Evolutionary conservation across 2,113 vertebrate genomes (phyloP).

Genomic region (Melanostigma gelatinosum): DNA sequence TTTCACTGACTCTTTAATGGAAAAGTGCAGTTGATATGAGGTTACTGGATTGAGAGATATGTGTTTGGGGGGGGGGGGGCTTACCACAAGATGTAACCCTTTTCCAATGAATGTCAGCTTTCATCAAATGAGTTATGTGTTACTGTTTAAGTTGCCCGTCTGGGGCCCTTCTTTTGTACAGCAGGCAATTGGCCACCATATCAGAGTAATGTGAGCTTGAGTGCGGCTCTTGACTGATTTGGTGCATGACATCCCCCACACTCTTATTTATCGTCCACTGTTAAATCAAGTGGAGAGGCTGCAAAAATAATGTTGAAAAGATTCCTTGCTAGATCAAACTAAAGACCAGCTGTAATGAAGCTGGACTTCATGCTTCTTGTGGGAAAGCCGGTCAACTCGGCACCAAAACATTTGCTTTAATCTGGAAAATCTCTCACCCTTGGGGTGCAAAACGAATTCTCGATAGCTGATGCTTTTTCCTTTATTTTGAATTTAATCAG

Average conservation of each 20-base stretch:
- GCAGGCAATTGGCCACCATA: conserved; percentile 44
- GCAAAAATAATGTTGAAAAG: conserved; percentile 55
- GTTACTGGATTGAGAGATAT: conserved; percentile 45
- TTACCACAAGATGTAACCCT: conserved; percentile 44
- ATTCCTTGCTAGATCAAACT: conserved; percentile 50
- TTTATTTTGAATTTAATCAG: conserved; percentile 40
- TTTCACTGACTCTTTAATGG: conserved; percentile 22
- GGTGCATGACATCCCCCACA: conserved; percentile 40
- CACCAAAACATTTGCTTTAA: conserved; percentile 34
- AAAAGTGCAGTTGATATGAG: conserved; percentile 57
- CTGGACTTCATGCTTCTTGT: conserved; percentile 27
- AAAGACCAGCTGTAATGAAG: conserved; percentile 54
- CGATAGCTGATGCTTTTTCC: conserved; percentile 22
- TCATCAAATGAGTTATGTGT: conserved; percentile 54
- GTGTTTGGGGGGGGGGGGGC: conserved; percentile 17
- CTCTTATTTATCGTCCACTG: conserved; percentile 50
- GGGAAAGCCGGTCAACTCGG: conserved; percentile 27
- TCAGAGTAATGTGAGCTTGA: conserved; percentile 46
- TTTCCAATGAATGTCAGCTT: conserved; percentile 64
- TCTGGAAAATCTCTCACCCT: conserved; percentile 22
- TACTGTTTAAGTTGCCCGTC: conserved; percentile 47
- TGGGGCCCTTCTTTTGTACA: conserved; percentile 13
- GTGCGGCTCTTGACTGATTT: conserved; percentile 41
- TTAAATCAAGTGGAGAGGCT: conserved; percentile 57
- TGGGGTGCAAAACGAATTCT: conserved; percentile 11